Base-by-base conservation (phyloP, 2,797 vertebrate genomes). In the Oreortyx pictus region DNA sequence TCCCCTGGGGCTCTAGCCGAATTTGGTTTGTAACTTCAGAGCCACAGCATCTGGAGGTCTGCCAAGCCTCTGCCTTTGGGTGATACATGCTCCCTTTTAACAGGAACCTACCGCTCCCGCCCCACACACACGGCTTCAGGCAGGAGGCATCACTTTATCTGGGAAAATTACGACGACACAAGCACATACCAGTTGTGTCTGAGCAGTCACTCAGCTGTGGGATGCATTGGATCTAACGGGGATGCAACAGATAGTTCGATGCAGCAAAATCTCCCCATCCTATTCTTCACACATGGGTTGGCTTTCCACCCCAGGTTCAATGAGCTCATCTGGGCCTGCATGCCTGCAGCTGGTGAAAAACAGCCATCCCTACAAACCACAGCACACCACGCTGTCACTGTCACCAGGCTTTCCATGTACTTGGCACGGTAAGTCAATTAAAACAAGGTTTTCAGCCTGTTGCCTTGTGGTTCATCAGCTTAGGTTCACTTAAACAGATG, bases 11-110 rank as follows among this genome's bases (percentile, higher is more conserved):
- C 79, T 94, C 82, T 85, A 74, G 73, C 89, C 88, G 70, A 86
- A 54, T 78, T 93, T 81, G 82, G 84, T 74, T 89, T 90, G 75
- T 66, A 83, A 92, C 68, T 82, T 96, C 82, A 77, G 70, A 93
- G 47, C 44, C 54, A 87, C 47, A 46, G 43, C 23, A n/a, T 43
- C 75, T 82, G 93, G 87, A 92, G 57, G 43, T 77, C 72, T 90
- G 91, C 87, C 95, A 92, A 89, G 57, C 49, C 43, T 85, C 90
- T 77, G 86, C 4, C 3, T 92, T 31, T 89, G 73, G 62, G 54
- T 19, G 59, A 89, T 68, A 43, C 33, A 65, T 0, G 0, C 43
- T 89, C 75, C 59, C 20, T 35, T 57, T 89, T 85, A 90, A 57
- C 54, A 72, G 65, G 41, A 82, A 89, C 31, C 72, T 39, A 66